phyloP scores from a whole-genome alignment of 2,888 invertebrate species.

The Tenthredo notha region DNA sequence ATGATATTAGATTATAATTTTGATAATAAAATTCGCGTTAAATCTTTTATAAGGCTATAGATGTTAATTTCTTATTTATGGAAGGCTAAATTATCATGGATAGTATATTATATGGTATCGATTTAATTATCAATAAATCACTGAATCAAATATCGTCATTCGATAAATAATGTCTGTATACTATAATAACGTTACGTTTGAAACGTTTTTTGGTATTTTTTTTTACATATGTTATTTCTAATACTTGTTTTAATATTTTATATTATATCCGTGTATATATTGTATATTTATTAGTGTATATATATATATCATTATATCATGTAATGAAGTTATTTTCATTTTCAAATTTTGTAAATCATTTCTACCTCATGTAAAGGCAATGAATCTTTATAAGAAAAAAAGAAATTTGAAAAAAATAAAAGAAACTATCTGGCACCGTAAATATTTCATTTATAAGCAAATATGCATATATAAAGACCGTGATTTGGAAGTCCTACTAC shows the following conservation, averaged over 20 bases:
- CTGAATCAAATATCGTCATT: not conserved
- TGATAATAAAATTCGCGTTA: not conserved
- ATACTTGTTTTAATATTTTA: no score
- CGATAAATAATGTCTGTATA: no score
- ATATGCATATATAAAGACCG: not conserved
- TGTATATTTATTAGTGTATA: not conserved
- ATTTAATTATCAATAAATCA: not conserved
- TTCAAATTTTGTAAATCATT: not conserved
- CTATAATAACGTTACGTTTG: no score
- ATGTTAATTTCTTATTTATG: not conserved
- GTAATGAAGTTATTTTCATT: not conserved
- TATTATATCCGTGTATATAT: no score
- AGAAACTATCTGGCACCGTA: not conserved
- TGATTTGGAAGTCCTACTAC: conserved; percentile 6
- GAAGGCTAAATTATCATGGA: conserved; percentile 18
- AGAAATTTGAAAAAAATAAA: not conserved
- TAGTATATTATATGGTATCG: not conserved
- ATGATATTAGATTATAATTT: not conserved
- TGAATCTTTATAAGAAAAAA: no score
- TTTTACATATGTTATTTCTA: no score
- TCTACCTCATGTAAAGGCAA: not conserved
- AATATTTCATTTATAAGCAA: not conserved
- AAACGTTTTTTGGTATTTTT: no score
- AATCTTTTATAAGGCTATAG: not conserved
- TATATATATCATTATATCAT: not conserved